Percentiles rank a stretch among this genome's conserved stretches.
Evolutionary conservation across 2,113 vertebrate species (phyloP).

Genomic region (Lycaon pictus): DNA sequence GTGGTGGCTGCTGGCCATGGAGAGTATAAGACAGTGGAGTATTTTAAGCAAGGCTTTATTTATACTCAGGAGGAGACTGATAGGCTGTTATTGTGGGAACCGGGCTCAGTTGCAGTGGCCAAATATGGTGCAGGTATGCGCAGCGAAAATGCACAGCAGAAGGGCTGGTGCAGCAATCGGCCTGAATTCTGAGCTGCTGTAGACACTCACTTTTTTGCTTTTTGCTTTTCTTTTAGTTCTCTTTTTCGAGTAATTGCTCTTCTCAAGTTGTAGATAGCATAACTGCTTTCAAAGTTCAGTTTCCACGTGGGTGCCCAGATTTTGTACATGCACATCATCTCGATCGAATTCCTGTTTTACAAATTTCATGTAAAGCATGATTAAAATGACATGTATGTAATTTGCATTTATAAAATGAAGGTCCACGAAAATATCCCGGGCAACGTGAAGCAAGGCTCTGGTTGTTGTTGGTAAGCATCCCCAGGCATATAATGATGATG

Average conservation of each 20-base stretch:
- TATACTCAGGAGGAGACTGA: slow-evolving; percentile 52
- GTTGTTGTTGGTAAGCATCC: not conserved
- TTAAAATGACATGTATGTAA: not conserved
- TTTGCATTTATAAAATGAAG: not conserved
- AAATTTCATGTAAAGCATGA: not conserved
- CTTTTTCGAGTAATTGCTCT: not conserved
- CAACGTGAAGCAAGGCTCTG: not conserved
- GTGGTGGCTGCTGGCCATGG: not conserved
- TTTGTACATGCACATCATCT: not conserved
- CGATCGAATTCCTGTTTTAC: not conserved
- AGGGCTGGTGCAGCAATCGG: not conserved
- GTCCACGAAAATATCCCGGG: not conserved
- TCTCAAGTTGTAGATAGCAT: not conserved
- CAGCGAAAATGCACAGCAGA: not conserved
- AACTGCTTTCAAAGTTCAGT: not conserved
- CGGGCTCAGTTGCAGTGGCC: not conserved
- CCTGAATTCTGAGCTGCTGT: not conserved
- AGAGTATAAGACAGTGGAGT: not conserved
- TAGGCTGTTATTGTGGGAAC: slow-evolving; percentile 72
- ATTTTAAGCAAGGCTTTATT: slow-evolving; percentile 69
- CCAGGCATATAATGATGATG: not conserved
- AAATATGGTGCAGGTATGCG: slow-evolving; percentile 65
- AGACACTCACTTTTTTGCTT: not conserved
- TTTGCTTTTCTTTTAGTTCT: not conserved
- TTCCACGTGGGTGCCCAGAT: not conserved